Evolutionary conservation across 1,140 invertebrate species (phyloP).

Genomic region (Drosophila dunni): DNA sequence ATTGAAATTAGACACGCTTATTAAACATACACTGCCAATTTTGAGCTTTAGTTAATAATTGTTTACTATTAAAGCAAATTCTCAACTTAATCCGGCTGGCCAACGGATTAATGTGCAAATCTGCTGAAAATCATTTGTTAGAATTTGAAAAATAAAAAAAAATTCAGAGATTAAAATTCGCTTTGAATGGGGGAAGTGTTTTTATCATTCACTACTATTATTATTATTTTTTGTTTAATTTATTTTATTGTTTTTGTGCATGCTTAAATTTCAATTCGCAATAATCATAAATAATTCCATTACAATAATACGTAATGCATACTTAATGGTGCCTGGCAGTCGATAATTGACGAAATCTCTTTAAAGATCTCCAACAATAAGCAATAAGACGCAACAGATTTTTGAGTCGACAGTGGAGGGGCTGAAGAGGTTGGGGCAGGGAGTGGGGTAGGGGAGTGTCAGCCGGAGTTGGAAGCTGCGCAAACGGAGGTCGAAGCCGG

Average conservation of each 20-base stretch:
- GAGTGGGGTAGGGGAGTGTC: not conserved
- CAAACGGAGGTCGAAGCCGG: constrained; percentile 29
- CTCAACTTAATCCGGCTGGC: constrained; percentile 3
- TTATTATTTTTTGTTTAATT: too few relatives aligned
- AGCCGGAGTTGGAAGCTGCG: constrained; percentile 9
- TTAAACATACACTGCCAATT: constrained; percentile 20
- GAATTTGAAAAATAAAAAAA: not conserved
- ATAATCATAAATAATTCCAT: constrained; percentile 77
- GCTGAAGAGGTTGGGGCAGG: not conserved
- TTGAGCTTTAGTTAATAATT: constrained; percentile 29
- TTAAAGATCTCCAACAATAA: constrained; percentile 32
- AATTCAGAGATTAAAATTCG: constrained; percentile 20
- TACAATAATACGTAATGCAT: constrained; percentile 77
- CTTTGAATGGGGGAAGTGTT: constrained; percentile 33
- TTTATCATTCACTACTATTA: not conserved
- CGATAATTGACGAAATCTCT: constrained; percentile 28
- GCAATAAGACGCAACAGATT: constrained; percentile 6
- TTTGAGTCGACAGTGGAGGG: not conserved
- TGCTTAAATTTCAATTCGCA: constrained; percentile 35
- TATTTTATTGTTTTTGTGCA: constrained; percentile 43
- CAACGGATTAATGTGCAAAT: constrained; percentile 19
- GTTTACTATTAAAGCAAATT: constrained; percentile 20
- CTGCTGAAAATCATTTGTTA: constrained; percentile 9
- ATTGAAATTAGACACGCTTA: not conserved
- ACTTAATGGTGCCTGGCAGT: constrained; percentile 55